Conservation (phyloP, 2,888 invertebrate genomes). For the Cynaeus angustus region DNA sequence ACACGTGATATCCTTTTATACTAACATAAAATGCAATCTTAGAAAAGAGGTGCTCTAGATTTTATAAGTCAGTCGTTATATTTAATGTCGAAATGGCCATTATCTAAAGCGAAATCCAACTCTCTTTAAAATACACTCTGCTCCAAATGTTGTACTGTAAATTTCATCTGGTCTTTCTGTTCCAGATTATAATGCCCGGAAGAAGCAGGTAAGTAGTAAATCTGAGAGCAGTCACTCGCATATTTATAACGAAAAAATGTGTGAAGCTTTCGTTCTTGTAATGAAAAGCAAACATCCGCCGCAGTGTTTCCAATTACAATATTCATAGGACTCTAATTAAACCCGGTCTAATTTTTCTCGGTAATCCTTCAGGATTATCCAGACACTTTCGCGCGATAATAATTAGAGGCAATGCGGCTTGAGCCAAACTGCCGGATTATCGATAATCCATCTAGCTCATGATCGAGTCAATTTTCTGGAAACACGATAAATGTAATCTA, state of each 20-base stretch:
- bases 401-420: constrained; percentile 15
- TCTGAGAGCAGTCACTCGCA: background rate
- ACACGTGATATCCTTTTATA: constrained; percentile 35
- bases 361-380: constrained; percentile 39
- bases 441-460: constrained; percentile 22
- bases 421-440: constrained; percentile 20
- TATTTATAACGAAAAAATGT: constrained; percentile 35
- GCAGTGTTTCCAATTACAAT: constrained; percentile 36
- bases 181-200: constrained; percentile 35
- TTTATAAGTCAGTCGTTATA: constrained; percentile 37
- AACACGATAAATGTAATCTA: constrained; percentile 39
- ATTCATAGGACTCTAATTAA: constrained; percentile 40
- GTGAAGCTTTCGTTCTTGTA: constrained; percentile 16
- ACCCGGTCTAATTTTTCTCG: constrained; percentile 17
- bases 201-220: background rate
- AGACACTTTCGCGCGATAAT: constrained; percentile 24
- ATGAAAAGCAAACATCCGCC: constrained; percentile 37
- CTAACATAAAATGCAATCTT: constrained; percentile 33
- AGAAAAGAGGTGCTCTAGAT: constrained; percentile 28
- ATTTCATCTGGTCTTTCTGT: constrained; percentile 20
- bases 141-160: background rate
- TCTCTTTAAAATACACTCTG: constrained; percentile 15
- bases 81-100: constrained; percentile 35
- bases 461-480: constrained; percentile 38
- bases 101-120: constrained; percentile 33